phyloP scores from a whole-genome alignment of 2,113 vertebrate species.

The Falcunculus frontatus region DNA sequence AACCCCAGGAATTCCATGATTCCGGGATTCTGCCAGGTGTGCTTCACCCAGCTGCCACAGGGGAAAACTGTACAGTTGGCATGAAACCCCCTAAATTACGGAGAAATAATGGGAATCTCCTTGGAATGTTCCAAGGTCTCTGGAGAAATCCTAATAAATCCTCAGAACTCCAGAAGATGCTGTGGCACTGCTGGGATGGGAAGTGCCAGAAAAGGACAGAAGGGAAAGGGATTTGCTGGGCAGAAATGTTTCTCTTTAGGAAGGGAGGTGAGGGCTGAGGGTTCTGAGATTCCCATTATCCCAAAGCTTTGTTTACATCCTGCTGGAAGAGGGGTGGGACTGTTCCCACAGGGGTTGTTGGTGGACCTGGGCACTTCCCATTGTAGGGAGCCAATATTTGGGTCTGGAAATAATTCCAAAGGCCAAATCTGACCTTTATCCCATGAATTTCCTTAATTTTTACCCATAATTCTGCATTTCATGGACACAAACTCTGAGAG shows the following conservation, averaged over 20 bases:
- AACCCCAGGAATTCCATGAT: neutral
- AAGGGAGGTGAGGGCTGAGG: neutral
- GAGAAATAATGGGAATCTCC: neutral
- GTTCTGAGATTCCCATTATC: neutral
- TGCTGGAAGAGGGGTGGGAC: neutral
- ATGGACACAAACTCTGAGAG: neutral
- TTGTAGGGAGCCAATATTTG: neutral
- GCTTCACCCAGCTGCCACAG: neutral
- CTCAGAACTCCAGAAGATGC: neutral
- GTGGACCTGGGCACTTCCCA: neutral
- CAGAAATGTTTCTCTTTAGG: neutral
- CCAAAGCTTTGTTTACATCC: neutral
- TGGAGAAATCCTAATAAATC: neutral
- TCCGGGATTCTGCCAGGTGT: accelerated
- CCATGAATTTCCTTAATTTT: neutral
- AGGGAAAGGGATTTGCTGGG: neutral
- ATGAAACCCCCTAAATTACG: neutral
- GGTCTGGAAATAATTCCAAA: neutral
- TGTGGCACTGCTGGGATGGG: neutral
- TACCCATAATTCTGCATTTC: neutral
- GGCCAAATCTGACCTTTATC: neutral
- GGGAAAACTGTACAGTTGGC: neutral
- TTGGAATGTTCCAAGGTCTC: neutral
- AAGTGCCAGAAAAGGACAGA: neutral
- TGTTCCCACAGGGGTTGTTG: neutral